Conservation (phyloP, 2,888 invertebrate genomes). For the Campoletis raptor region DNA sequence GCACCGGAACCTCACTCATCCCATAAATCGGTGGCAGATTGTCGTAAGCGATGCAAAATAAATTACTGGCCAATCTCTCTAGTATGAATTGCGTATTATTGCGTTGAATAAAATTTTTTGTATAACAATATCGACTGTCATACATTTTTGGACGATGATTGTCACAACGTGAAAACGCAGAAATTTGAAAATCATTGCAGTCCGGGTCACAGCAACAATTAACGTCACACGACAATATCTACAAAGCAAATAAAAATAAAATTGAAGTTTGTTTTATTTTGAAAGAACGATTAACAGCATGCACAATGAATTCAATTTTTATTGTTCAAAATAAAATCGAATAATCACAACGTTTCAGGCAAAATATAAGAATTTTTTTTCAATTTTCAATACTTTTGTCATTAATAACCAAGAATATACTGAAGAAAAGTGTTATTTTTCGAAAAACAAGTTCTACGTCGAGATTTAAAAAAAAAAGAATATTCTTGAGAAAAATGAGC, state of each 20-base stretch:
- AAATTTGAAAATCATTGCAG: constrained; percentile 88
- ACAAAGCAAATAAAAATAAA: not conserved
- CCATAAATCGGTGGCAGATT: constrained; percentile 86
- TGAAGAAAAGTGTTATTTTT: too few species aligned
- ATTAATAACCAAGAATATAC: too few species aligned
- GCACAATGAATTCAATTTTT: not conserved
- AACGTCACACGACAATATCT: constrained; percentile 89
- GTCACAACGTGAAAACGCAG: constrained; percentile 88
- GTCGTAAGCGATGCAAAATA: constrained; percentile 88
- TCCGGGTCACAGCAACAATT: constrained; percentile 95
- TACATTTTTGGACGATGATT: constrained; percentile 80
- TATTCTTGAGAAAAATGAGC: too few species aligned
- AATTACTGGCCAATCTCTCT: constrained; percentile 84
- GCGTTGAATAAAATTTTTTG: constrained; percentile 86
- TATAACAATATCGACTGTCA: constrained; percentile 86
- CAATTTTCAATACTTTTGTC: too few species aligned
- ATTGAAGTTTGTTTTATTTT: not conserved
- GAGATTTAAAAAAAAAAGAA: too few species aligned
- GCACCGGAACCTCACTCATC: constrained; percentile 73
- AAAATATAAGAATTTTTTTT: too few species aligned
- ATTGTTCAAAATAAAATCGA: not conserved
- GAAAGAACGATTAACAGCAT: not conserved
- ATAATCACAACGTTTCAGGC: not conserved
- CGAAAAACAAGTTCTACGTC: too few species aligned
- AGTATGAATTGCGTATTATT: constrained; percentile 86